Percentiles rank a stretch among this genome's conserved stretches.
These are phyloP conservation scores for Toxostoma redivivum DNA, from an alignment of 2,113 vertebrate species.

Conservation along the genomic window DNA sequence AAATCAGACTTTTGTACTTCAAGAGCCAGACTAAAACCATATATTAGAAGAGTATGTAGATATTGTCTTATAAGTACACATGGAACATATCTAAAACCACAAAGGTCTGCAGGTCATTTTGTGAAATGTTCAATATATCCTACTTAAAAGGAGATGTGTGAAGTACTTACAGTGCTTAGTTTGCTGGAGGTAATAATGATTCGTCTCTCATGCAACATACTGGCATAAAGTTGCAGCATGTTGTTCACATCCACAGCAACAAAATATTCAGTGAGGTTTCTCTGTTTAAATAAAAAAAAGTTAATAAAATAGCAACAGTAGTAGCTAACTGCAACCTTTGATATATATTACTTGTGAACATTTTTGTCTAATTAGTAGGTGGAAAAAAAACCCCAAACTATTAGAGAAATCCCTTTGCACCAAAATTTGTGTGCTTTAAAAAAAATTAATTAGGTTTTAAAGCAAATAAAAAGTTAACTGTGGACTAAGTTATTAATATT, in stretches of 20 bases:
- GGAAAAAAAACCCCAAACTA: not conserved
- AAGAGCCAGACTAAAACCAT: constrained; percentile 69
- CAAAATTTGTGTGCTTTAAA: not conserved
- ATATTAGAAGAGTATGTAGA: constrained; percentile 65
- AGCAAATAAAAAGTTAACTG: not conserved
- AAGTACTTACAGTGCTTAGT: constrained; percentile 97
- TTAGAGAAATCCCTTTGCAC: not conserved
- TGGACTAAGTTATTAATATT: not conserved
- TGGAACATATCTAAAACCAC: constrained; percentile 54
- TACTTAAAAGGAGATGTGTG: constrained; percentile 55
- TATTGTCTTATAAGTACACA: constrained; percentile 61
- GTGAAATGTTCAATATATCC: constrained; percentile 49
- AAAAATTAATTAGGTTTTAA: not conserved
- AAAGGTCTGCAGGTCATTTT: constrained; percentile 53
- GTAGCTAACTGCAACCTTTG: not conserved
- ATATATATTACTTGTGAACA: not conserved
- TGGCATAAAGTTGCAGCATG: constrained; percentile 96
- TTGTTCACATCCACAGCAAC: constrained; percentile 97
- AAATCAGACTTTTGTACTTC: constrained; percentile 76
- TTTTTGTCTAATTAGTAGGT: not conserved
- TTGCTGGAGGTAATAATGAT: constrained; percentile 96
- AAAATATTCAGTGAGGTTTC: constrained; percentile 98
- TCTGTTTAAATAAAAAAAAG: constrained; percentile 73
- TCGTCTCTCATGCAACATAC: constrained; percentile 93
- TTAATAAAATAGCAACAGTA: constrained; percentile 21